Conservation (phyloP, 2,113 vertebrate species). For the Lethenteron reissneri region DNA sequence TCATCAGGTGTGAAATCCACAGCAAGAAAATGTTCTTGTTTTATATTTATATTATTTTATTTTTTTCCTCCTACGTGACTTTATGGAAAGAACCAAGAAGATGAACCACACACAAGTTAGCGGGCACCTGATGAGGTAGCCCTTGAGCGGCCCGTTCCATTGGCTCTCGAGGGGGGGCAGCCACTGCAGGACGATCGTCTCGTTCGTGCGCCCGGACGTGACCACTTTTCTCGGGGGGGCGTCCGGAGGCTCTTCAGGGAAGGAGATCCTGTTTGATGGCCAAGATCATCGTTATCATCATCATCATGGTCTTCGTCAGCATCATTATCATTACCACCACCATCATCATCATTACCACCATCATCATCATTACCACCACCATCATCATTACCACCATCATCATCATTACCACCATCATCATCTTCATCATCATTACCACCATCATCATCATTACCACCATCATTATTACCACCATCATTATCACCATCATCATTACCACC, state of each 20-base stretch:
- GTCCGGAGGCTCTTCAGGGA: not conserved
- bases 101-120: too few species aligned
- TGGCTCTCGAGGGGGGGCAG: not conserved
- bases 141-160: conserved; percentile 2
- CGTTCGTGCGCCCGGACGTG: not conserved
- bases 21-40: too few species aligned
- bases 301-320: not conserved
- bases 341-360: not conserved
- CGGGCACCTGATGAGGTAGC: not conserved
- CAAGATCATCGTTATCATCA: not conserved
- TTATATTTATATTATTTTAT: too few species aligned
- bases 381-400: not conserved
- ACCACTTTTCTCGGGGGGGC: not conserved
- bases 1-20: too few species aligned
- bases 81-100: too few species aligned
- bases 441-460: not conserved
- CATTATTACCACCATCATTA: not conserved
- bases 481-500: not conserved
- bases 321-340: not conserved
- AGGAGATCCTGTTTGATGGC: not conserved
- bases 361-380: not conserved
- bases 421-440: not conserved
- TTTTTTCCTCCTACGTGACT: too few species aligned
- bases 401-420: not conserved
- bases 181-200: not conserved